phyloP scores from a whole-genome alignment of 2,797 vertebrate genomes.

The Coregonus suidteri region DNA sequence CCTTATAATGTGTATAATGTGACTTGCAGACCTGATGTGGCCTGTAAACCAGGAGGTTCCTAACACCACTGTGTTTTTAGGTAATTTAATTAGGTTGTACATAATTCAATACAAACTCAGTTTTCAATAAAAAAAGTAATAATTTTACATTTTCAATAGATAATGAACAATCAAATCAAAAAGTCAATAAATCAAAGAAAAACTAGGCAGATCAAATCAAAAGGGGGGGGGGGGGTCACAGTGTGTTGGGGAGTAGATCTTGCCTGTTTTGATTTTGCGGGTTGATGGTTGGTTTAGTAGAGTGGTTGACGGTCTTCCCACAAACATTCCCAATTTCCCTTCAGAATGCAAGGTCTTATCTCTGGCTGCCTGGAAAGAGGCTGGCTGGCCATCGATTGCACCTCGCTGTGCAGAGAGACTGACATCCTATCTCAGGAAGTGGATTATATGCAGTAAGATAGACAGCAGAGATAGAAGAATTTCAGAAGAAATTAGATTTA shows the following conservation, averaged over 20 bases:
- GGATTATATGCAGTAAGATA: conserved; percentile 46
- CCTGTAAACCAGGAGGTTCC: too few relatives aligned
- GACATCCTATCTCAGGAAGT: conserved; percentile 58
- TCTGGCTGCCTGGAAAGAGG: conserved; percentile 23
- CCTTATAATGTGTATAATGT: too few relatives aligned
- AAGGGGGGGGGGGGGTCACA: too few relatives aligned
- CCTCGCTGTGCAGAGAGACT: conserved; percentile 40
- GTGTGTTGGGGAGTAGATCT: conserved; percentile 12
- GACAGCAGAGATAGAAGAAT: neutral
- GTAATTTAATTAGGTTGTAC: too few relatives aligned
- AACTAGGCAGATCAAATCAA: too few relatives aligned
- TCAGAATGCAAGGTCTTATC: conserved; percentile 34
- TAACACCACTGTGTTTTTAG: too few relatives aligned
- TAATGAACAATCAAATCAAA: too few relatives aligned
- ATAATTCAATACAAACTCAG: too few relatives aligned
- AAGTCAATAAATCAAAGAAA: too few relatives aligned
- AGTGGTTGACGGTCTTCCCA: neutral
- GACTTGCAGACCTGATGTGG: too few relatives aligned
- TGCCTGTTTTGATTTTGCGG: conserved; percentile 28
- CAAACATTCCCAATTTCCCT: neutral
- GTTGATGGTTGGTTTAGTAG: neutral
- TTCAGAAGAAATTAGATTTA: conserved; percentile 38
- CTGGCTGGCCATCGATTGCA: conserved; percentile 55
- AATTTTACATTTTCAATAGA: too few relatives aligned
- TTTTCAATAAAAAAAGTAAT: too few relatives aligned